Conservation (phyloP, 2,888 invertebrate genomes). For the Prionchulus punctatus region DNA sequence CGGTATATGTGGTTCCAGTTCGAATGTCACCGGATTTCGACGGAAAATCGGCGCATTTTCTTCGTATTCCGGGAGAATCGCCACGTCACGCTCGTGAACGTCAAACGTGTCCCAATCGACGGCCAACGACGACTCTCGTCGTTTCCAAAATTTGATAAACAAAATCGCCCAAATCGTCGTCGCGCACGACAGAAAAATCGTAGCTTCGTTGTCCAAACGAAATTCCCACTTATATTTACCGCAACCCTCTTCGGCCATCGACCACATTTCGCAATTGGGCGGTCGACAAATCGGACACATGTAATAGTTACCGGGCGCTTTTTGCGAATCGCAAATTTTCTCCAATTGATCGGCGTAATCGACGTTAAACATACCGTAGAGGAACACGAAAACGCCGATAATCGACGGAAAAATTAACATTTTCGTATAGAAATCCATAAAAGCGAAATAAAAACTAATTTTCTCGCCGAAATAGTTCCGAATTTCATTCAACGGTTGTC, state of each 20-base stretch:
- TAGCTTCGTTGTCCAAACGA: background rate
- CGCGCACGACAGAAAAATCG: background rate
- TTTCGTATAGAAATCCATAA: constrained; percentile 5
- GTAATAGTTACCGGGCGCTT: background rate
- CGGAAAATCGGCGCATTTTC: constrained; percentile 48
- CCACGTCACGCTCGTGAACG: constrained; percentile 50
- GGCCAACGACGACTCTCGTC: constrained; percentile 42
- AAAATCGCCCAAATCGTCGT: background rate
- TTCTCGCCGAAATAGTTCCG: background rate
- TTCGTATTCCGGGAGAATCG: constrained; percentile 31
- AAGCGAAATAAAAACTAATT: constrained; percentile 3
- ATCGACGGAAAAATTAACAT: constrained; percentile 1
- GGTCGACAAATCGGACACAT: constrained; percentile 4
- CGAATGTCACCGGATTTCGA: constrained; percentile 72
- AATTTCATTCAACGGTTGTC: too few relatives aligned
- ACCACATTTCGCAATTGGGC: background rate
- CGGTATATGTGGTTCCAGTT: constrained; percentile 71
- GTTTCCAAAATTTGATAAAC: background rate
- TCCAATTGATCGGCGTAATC: background rate
- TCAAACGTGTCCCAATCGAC: constrained; percentile 91
- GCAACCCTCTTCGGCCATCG: background rate
- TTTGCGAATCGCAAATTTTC: background rate
- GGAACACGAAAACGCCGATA: background rate
- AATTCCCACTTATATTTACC: background rate
- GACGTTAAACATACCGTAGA: background rate